A percentile compares a stretch with the other conserved stretches of the same genome.
Conservation (phyloP, 1,140 invertebrate genomes). For the Hirudo medicinalis region DNA sequence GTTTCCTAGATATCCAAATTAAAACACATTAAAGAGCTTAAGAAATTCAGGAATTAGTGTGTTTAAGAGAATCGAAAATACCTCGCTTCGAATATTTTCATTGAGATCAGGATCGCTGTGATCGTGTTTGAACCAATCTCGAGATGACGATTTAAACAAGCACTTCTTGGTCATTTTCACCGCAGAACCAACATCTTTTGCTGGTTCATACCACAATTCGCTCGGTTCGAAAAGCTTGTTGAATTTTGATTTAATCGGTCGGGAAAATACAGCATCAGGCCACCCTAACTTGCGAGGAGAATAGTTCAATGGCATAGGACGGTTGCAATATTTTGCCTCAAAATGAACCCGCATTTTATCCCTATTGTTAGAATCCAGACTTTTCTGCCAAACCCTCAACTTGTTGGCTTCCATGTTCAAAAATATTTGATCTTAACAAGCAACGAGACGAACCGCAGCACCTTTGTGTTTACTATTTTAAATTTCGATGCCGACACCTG, state of each 20-base stretch:
- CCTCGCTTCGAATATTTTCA: not conserved
- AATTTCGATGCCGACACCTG: not conserved
- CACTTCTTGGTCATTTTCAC: not conserved
- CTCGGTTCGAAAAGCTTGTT: conserved; percentile 3
- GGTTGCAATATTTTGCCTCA: too few relatives aligned
- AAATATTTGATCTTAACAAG: not conserved
- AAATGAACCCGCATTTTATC: too few relatives aligned
- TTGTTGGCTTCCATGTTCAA: conserved; percentile 3
- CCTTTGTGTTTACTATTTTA: conserved; percentile 3
- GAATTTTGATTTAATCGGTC: not conserved
- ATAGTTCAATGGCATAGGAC: too few relatives aligned
- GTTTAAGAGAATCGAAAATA: not conserved
- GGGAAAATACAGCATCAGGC: not conserved
- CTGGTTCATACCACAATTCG: not conserved
- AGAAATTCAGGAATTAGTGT: not conserved
- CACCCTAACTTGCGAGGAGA: not conserved
- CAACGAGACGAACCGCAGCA: not conserved
- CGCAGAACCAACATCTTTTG: not conserved
- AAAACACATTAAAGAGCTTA: not conserved
- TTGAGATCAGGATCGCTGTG: not conserved
- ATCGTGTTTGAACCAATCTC: conserved; percentile 5
- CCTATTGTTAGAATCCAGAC: not conserved
- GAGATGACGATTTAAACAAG: not conserved
- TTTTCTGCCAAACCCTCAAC: not conserved
- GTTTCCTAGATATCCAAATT: too few relatives aligned